A percentile compares a stretch with the other conserved stretches of the same genome.
phyloP scores from a whole-genome alignment of 2,888 invertebrate species.

The Pristionchus exspectatus region DNA sequence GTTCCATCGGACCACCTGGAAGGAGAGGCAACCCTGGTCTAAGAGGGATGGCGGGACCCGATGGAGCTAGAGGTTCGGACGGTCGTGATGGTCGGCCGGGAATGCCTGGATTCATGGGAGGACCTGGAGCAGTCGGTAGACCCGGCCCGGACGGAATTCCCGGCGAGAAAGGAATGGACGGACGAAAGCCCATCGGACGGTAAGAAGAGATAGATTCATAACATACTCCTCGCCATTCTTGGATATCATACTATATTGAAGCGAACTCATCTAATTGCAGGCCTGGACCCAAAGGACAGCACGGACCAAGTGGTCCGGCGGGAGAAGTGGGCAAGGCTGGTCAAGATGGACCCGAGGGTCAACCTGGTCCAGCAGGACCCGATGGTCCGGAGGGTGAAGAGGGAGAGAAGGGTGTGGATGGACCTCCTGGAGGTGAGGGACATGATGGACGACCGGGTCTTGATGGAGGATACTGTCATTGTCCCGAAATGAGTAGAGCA shows the following conservation, averaged over 20 bases:
- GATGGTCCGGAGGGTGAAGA: background rate
- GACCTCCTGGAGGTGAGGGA: constrained; percentile 52
- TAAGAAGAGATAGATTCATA: background rate
- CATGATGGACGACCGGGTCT: constrained; percentile 47
- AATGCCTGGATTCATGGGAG: constrained; percentile 13
- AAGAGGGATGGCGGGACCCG: constrained; percentile 32
- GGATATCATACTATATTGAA: background rate
- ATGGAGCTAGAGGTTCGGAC: constrained; percentile 56
- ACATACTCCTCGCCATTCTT: background rate
- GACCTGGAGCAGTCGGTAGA: background rate
- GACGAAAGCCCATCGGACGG: constrained; percentile 46
- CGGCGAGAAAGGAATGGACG: constrained; percentile 46
- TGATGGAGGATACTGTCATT: constrained; percentile 53
- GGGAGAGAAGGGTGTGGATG: constrained; percentile 49
- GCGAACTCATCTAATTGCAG: too few species aligned
- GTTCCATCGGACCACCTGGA: constrained; percentile 12
- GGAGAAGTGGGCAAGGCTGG: constrained; percentile 26
- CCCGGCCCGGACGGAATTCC: background rate
- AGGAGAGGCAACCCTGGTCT: constrained; percentile 21
- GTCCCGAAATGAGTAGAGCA: constrained; percentile 49
- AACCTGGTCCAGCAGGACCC: constrained; percentile 3
- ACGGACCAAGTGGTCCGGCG: background rate
- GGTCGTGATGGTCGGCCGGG: constrained; percentile 55
- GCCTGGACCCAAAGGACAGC: constrained; percentile 45
- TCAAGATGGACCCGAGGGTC: background rate